phyloP scores from a whole-genome alignment of 2,888 invertebrate genomes.

The Limnephilus rhombicus region DNA sequence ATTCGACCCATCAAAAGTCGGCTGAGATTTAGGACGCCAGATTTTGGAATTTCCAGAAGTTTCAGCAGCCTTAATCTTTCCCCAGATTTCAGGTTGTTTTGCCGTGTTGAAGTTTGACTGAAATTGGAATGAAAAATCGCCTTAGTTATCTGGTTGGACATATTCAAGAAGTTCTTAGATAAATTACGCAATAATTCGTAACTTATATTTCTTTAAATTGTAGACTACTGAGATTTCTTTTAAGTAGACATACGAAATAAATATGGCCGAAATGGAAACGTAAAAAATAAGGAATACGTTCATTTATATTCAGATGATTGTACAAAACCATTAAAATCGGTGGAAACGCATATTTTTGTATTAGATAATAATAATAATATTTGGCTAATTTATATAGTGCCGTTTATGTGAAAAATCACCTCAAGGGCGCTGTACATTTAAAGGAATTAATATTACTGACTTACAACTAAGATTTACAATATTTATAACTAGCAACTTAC shows the following conservation, averaged over 20 bases:
- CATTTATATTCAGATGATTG: not conserved
- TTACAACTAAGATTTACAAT: too few species aligned
- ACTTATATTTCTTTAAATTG: not conserved
- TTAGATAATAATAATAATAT: too few species aligned
- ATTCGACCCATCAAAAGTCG: not conserved
- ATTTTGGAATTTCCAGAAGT: not conserved
- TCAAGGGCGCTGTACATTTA: too few species aligned
- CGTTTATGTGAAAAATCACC: too few species aligned
- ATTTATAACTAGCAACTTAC: too few species aligned
- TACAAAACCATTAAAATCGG: not conserved
- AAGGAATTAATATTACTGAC: too few species aligned
- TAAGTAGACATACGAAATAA: not conserved
- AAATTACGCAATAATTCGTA: not conserved
- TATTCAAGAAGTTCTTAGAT: not conserved
- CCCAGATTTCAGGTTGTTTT: not conserved
- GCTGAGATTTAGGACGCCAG: not conserved
- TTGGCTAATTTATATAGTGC: too few species aligned
- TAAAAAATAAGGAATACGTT: too few species aligned
- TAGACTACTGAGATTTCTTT: not conserved
- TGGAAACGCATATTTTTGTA: too few species aligned
- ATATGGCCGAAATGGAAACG: too few species aligned
- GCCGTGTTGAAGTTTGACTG: not conserved
- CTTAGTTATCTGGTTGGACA: not conserved
- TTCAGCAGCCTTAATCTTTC: not conserved
- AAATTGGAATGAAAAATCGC: not conserved